Evolutionary conservation across 2,797 vertebrate genomes (phyloP).

Genomic region (Anolis apletophallus): DNA sequence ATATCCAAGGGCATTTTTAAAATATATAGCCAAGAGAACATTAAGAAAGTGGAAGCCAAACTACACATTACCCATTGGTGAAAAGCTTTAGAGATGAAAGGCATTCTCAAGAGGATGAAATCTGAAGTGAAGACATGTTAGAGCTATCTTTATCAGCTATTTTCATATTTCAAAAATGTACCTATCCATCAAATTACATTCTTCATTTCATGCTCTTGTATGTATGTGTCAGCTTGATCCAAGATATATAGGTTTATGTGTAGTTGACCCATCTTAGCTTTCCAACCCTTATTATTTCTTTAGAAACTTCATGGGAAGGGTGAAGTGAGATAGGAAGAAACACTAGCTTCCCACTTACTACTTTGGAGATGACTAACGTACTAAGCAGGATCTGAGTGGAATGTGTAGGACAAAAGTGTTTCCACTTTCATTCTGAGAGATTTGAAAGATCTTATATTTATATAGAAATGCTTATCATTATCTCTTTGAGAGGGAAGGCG

Average conservation of each 20-base stretch:
- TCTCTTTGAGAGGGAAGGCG: neutral
- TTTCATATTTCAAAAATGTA: too few relatives aligned
- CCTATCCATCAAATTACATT: neutral
- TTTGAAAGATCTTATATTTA: neutral
- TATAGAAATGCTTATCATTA: neutral
- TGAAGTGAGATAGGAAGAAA: neutral
- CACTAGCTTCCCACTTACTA: neutral
- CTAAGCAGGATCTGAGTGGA: neutral
- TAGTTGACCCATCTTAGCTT: constrained; percentile 32
- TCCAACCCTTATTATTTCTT: constrained; percentile 16
- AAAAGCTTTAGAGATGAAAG: neutral
- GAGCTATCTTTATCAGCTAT: neutral
- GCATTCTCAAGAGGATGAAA: neutral
- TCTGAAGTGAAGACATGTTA: neutral
- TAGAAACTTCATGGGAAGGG: neutral
- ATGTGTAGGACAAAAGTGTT: neutral
- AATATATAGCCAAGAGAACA: constrained; percentile 50
- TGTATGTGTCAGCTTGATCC: neutral
- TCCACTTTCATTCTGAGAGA: neutral
- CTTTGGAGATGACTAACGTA: neutral
- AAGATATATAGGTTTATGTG: constrained; percentile 43
- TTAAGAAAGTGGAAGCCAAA: constrained; percentile 25
- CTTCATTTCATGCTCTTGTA: neutral
- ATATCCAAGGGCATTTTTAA: constrained; percentile 65
- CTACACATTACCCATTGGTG: constrained; percentile 2